Percentiles rank a stretch among this genome's conserved stretches.
These are phyloP conservation scores for Buphagus erythrorhynchus DNA, from an alignment of 2,797 vertebrate genomes.

Conservation along the genomic window DNA sequence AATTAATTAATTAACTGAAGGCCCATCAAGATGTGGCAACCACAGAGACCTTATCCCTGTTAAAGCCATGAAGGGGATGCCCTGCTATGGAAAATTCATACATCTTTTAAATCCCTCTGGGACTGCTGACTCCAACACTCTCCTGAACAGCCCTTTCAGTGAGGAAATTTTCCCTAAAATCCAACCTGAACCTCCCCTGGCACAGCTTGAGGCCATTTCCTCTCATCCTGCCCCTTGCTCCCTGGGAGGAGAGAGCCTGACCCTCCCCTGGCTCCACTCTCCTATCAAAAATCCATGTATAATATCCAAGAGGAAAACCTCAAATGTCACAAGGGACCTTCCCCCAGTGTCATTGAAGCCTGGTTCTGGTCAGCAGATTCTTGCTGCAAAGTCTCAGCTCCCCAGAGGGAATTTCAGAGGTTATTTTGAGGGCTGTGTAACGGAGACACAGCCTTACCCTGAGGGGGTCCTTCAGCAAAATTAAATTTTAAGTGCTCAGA, in stretches of 20 bases:
- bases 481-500: neutral
- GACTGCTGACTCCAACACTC: neutral
- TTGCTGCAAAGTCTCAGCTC: neutral
- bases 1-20: neutral
- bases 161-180: neutral
- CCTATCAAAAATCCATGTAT: accelerated
- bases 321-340: neutral
- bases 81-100: neutral
- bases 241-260: neutral
- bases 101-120: neutral
- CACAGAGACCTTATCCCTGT: neutral
- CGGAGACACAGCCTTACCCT: neutral
- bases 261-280: neutral
- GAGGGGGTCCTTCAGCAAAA: neutral
- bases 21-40: neutral
- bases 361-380: neutral
- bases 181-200: neutral
- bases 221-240: neutral
- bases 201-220: accelerated
- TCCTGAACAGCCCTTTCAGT: neutral
- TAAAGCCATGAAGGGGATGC: neutral
- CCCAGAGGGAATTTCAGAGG: neutral
- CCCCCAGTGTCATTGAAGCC: neutral
- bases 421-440: neutral
- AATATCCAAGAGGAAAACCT: neutral